Base-by-base conservation (phyloP, 2,888 invertebrate genomes). In the Caradrina clavipalpis region DNA sequence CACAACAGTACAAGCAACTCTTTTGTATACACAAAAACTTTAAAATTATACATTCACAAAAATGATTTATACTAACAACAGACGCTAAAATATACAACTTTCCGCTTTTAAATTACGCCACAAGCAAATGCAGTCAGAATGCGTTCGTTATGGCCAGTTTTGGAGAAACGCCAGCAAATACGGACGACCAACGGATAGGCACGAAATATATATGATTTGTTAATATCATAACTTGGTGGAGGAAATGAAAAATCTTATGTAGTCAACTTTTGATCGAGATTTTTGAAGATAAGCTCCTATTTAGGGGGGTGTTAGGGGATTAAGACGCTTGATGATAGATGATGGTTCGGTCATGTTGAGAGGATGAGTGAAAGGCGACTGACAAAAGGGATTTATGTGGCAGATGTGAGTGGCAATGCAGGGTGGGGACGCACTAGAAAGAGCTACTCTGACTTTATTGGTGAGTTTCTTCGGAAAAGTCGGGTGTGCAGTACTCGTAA, bases 131-230 rank as follows among this genome's bases (percentile, higher is more conserved):
- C 91, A 90, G 89, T 90, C 87, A 89, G 90, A 90, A 91, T 91
- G 91, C 91, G 91, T 91, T 92, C 91, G 90, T 90, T 91, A 90
- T 86, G 86, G 80, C 78, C 82, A 86, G 85, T 87, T 89, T 87
- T 92, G 92, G 92, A 90, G 85, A 54, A 63, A 78, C 61, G 92
- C 92, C 92, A 92, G 78, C 86, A 67, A 70, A 78, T 70, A 80
- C 76, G 73, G 69, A 76, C 85, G 76, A 80, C 78, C 74, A 81
- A 55, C 76, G 83, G 77, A 80, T 72, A 76, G 67, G 69, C 73
- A 84, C 80, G 78, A 86, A 80, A 77, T 80, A 83, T 80, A 68
- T 80, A 73, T 70, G 76, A 84, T 76, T 79, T 76, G 78, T 79
- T 77, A 79, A 81, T 79, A 79, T 70, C 71, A 76, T 78, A 81